Percentiles rank a stretch among this genome's conserved stretches.
phyloP scores from a whole-genome alignment of 1,140 invertebrate genomes.

The Papilio aristodemus region DNA sequence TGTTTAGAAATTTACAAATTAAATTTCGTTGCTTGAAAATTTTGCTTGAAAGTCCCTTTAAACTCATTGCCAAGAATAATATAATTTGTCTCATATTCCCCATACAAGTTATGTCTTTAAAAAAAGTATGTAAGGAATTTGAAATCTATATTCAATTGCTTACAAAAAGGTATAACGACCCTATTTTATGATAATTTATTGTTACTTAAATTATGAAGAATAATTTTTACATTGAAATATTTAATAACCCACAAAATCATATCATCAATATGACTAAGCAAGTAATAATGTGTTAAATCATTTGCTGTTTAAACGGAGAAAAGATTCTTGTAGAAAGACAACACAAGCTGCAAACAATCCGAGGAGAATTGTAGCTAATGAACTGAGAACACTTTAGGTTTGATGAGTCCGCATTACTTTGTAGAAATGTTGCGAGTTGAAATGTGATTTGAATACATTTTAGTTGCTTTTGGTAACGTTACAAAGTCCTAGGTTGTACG shows the following conservation, averaged over 20 bases:
- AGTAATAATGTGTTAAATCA: slow-evolving; percentile 1
- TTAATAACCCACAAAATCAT: not conserved
- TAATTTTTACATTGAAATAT: not conserved
- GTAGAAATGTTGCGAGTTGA: not conserved
- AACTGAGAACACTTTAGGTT: not conserved
- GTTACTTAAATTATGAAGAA: too few relatives aligned
- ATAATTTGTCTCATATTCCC: too few relatives aligned
- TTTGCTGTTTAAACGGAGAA: slow-evolving; percentile 3
- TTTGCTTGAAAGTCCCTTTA: too few relatives aligned
- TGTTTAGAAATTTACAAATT: too few relatives aligned
- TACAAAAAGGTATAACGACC: not conserved
- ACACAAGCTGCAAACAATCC: slow-evolving; percentile 6
- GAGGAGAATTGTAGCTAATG: not conserved
- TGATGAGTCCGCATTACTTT: slow-evolving; percentile 2
- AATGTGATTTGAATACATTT: slow-evolving; percentile 7
- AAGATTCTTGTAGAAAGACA: not conserved
- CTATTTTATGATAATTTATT: not conserved
- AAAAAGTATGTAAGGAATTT: too few relatives aligned
- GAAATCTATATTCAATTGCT: too few relatives aligned
- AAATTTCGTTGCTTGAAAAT: too few relatives aligned
- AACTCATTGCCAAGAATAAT: too few relatives aligned
- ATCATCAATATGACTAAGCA: not conserved
- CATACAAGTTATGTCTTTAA: too few relatives aligned
- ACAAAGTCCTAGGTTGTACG: not conserved
- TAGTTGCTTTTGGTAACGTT: not conserved